Conservation (phyloP, 2,888 invertebrate genomes). For the Clanis bilineata region DNA sequence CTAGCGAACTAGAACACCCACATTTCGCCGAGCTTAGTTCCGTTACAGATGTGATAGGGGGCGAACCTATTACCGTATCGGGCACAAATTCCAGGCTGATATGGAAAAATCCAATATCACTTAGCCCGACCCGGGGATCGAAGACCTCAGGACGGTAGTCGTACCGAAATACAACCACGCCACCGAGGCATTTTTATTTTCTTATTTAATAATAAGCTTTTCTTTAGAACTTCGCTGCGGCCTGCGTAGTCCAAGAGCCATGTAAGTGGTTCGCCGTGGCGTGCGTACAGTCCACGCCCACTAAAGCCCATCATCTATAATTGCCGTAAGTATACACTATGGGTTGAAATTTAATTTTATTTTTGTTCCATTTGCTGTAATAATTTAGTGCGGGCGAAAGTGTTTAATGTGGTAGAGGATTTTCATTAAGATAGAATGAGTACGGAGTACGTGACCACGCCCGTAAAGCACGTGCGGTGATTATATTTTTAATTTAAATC, state of each 20-base stretch:
- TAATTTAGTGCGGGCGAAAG: conserved; percentile 6
- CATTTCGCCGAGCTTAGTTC: too few species aligned
- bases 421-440: conserved; percentile 1
- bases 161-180: too few species aligned
- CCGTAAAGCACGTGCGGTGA: not conserved
- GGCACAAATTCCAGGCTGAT: too few species aligned
- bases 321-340: not conserved
- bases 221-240: not conserved
- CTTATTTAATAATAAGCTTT: too few species aligned
- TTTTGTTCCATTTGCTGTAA: conserved; percentile 4
- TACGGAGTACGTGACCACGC: not conserved
- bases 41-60: too few species aligned
- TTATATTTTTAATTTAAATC: not conserved
- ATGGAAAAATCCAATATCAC: too few species aligned
- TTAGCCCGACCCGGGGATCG: too few species aligned
- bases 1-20: too few species aligned
- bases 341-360: not conserved
- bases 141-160: too few species aligned
- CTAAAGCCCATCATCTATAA: conserved; percentile 3
- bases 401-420: conserved; percentile 1
- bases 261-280: not conserved
- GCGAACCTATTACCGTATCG: too few species aligned
- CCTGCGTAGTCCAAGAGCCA: too few species aligned
- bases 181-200: too few species aligned
- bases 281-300: not conserved